These are phyloP conservation scores for Drosophila melanica DNA, from an alignment of 1,140 invertebrate species.

Conservation along the genomic window DNA sequence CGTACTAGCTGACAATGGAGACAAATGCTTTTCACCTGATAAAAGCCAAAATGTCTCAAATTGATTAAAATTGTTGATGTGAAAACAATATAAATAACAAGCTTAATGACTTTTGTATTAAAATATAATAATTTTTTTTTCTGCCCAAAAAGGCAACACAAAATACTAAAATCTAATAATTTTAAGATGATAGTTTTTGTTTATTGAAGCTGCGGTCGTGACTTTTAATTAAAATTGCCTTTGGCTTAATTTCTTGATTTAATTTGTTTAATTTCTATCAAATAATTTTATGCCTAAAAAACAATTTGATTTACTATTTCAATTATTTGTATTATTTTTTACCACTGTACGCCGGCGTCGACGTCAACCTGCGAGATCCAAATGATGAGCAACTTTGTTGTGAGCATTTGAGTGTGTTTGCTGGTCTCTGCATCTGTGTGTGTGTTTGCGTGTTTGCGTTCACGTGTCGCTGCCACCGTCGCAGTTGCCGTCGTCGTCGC, in stretches of 20 bases:
- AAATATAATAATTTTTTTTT: neutral
- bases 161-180: too few species aligned
- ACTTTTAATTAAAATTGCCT: too few species aligned
- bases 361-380: conserved; percentile 59
- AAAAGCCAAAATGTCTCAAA: neutral
- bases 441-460: conserved; percentile 41
- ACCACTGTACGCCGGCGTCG: conserved; percentile 38
- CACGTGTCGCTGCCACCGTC: conserved; percentile 38
- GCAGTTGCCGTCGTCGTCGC: neutral
- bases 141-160: too few species aligned
- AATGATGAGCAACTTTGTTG: conserved; percentile 66
- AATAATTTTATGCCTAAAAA: neutral
- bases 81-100: too few species aligned
- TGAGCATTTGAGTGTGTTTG: conserved; percentile 65
- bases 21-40: neutral
- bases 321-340: conserved; percentile 20
- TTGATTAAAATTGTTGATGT: too few species aligned
- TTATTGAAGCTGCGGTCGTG: too few species aligned
- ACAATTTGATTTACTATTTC: conserved; percentile 3
- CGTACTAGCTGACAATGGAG: conserved; percentile 9
- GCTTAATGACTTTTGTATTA: neutral
- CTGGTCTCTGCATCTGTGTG: conserved; percentile 32
- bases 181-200: too few species aligned
- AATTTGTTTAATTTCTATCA: too few species aligned
- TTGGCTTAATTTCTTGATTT: neutral